These are phyloP conservation scores for Penaeus indicus DNA, from an alignment of 1,140 invertebrate species.

Conservation along the genomic window DNA sequence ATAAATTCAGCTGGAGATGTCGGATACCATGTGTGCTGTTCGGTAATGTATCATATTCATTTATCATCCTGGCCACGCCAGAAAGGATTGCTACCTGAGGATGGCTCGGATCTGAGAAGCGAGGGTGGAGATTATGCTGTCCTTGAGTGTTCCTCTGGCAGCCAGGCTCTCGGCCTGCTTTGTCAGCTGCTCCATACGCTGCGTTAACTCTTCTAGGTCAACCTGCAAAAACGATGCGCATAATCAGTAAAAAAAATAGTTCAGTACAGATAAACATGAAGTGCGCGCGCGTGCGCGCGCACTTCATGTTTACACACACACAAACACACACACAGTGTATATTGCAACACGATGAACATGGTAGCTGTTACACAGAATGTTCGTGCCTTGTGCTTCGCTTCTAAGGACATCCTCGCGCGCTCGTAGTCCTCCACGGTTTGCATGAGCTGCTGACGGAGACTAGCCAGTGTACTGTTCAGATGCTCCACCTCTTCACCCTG, in stretches of 20 bases:
- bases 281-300: background rate
- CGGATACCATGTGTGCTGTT: background rate
- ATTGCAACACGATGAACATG: background rate
- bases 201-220: conserved; percentile 50
- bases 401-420: conserved; percentile 28
- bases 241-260: too few relatives aligned
- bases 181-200: conserved; percentile 44
- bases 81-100: conserved; percentile 43
- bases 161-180: conserved; percentile 46
- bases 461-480: conserved; percentile 40
- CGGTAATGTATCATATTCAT: background rate
- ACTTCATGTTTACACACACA: background rate
- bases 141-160: conserved; percentile 48
- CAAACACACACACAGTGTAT: too few relatives aligned
- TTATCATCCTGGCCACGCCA: background rate
- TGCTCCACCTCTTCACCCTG: conserved; percentile 56
- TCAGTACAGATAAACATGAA: background rate
- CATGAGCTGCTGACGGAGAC: conserved; percentile 53
- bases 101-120: conserved; percentile 58
- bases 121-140: conserved; percentile 61
- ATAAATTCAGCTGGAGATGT: background rate
- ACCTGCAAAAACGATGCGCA: conserved; percentile 12
- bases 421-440: conserved; percentile 59
- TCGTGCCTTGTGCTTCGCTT: conserved; percentile 57
- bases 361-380: background rate